Evolutionary conservation across 2,888 invertebrate genomes (phyloP), one percentile per base, ranked within the genome.

Genomic region (Drosophila neonasuta): DNA sequence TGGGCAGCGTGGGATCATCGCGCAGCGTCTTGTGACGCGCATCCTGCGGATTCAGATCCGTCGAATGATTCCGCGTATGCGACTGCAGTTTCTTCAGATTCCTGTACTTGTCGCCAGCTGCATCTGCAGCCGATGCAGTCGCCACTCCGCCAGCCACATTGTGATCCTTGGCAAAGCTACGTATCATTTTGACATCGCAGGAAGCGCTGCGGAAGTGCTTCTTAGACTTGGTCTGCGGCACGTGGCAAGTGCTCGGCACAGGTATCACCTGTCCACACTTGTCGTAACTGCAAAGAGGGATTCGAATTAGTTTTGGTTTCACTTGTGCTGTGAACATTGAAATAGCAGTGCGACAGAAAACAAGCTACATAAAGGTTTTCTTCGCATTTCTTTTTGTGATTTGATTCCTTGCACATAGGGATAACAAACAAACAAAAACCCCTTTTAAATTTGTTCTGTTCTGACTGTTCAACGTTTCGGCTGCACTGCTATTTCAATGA

Each of bases 61-160:
- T 88, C 13, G 92, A 92, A 80, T 91, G 90, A 56, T 91, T 91
- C 75, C 92, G 87, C 57, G 90, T 91, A 88, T 91, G 92, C 64
- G 91, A 87, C 71, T 90, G 88, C 58, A 90, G 80, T 64, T 89
- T 90, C 74, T 90, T 91, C 10, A 90, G 73, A 78, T 90, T 90
- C 58, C 89, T 89, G 59, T 87, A 89, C 77, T 89, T 89, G 46
- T 73, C 73, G 5, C 60, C 88, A 8, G 79, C 80, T 10, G 81
- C 80, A 63, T 83, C 78, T 7, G 68, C 79, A 9, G 68, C 69
- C 0, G 63, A 74, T 15, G 34, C 59, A 9, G 42, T 46, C 1
- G 57, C 64, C 4, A 71, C 75, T 15, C 42, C 62, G 9, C 56
- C 54, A 1, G 57, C 63, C 5, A 71, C 76, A 66, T 89, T 90